These are phyloP conservation scores for Sebastes ruberrimus DNA, from an alignment of 2,797 vertebrate genomes.

Conservation along the genomic window DNA sequence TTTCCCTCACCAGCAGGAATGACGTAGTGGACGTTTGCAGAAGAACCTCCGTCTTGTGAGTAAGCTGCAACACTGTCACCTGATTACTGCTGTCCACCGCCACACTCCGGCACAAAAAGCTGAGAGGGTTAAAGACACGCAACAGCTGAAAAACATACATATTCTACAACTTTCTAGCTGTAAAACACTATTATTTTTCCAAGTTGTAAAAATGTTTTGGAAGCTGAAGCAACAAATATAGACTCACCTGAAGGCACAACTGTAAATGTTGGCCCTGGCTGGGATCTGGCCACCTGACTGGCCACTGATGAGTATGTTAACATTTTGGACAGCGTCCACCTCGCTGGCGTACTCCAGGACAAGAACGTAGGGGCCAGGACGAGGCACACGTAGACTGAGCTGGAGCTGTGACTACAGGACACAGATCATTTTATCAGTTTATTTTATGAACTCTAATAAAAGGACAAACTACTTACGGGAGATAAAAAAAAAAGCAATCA, in stretches of 20 bases:
- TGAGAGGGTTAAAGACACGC: conserved; percentile 58
- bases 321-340: conserved; percentile 77
- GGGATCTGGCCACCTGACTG: conserved; percentile 65
- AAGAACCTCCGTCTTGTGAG: conserved; percentile 80
- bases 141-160: background rate
- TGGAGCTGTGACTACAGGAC: conserved; percentile 83
- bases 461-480: background rate
- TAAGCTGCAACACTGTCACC: conserved; percentile 81
- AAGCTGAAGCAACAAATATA: background rate
- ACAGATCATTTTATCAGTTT: background rate
- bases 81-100: conserved; percentile 83
- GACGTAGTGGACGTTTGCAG: conserved; percentile 78
- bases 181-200: background rate
- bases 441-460: background rate
- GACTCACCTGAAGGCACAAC: conserved; percentile 89
- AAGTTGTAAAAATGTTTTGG: background rate
- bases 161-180: background rate
- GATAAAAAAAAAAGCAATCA: background rate
- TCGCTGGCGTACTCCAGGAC: conserved; percentile 89
- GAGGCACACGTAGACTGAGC: conserved; percentile 83
- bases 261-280: conserved; percentile 88
- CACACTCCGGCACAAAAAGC: conserved; percentile 89
- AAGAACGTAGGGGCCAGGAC: conserved; percentile 82
- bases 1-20: conserved; percentile 87
- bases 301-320: conserved; percentile 75